Evolutionary conservation across 1,140 invertebrate genomes (phyloP).

Genomic region (Lepidurus packardi): DNA sequence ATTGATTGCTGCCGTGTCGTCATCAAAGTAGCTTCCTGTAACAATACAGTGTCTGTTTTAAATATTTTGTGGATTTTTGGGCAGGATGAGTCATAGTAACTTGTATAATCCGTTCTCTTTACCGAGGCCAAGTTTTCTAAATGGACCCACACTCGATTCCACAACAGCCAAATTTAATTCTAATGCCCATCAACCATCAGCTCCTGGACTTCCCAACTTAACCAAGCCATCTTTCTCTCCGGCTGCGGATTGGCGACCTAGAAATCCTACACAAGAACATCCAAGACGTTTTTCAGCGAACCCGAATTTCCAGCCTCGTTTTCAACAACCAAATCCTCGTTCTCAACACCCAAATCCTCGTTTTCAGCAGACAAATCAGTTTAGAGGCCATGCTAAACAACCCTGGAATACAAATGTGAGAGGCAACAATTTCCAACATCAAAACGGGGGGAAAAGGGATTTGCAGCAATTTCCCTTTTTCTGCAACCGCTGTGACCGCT

Average conservation of each 20-base stretch:
- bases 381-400: not conserved
- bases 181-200: not conserved
- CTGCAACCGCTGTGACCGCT: slow-evolving; percentile 71
- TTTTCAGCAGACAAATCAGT: not conserved
- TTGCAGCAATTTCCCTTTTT: slow-evolving; percentile 33
- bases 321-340: not conserved
- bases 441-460: not conserved
- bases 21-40: not conserved
- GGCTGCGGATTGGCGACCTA: not conserved
- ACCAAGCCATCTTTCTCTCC: not conserved
- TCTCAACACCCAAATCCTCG: not conserved
- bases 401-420: not conserved
- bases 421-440: not conserved
- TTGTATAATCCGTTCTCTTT: not conserved
- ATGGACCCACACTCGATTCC: not conserved
- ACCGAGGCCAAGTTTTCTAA: not conserved
- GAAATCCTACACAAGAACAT: not conserved
- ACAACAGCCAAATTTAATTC: not conserved
- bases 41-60: not conserved
- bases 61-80: not conserved
- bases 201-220: not conserved
- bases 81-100: not conserved
- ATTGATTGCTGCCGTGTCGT: not conserved
- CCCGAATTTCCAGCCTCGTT: not conserved
- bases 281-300: not conserved